phyloP scores from a whole-genome alignment of 2,113 vertebrate species.

The Diglossa brunneiventris region DNA sequence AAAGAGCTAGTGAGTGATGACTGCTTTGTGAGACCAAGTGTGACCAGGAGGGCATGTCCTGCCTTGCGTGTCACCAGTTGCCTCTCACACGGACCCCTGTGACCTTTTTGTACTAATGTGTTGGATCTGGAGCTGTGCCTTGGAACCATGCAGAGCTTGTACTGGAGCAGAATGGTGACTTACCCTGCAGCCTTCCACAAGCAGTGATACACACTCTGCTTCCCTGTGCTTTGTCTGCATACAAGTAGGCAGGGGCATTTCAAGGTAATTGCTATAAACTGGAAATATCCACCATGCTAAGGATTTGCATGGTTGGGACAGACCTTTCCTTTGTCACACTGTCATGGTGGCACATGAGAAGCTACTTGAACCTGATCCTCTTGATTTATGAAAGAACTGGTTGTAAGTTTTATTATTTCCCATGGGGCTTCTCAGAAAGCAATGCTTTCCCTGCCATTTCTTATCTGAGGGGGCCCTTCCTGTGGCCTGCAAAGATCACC shows the following conservation, averaged over 20 bases:
- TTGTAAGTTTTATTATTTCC: background rate
- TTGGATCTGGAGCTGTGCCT: background rate
- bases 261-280: background rate
- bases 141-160: background rate
- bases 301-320: background rate
- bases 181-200: background rate
- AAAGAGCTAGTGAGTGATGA: background rate
- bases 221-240: background rate
- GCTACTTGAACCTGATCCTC: background rate
- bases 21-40: background rate
- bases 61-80: background rate
- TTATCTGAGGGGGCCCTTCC: background rate
- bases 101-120: background rate
- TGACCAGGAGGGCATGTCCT: background rate
- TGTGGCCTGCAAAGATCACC: background rate
- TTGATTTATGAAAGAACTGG: background rate
- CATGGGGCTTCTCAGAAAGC: background rate
- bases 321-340: background rate
- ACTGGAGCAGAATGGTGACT: background rate
- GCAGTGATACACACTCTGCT: background rate
- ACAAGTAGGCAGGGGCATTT: background rate
- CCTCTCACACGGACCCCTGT: fast-evolving
- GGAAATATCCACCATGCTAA: background rate
- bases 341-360: background rate
- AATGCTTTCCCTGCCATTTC: background rate